phyloP scores from a whole-genome alignment of 2,113 vertebrate species.

The Reinhardtius hippoglossoides region DNA sequence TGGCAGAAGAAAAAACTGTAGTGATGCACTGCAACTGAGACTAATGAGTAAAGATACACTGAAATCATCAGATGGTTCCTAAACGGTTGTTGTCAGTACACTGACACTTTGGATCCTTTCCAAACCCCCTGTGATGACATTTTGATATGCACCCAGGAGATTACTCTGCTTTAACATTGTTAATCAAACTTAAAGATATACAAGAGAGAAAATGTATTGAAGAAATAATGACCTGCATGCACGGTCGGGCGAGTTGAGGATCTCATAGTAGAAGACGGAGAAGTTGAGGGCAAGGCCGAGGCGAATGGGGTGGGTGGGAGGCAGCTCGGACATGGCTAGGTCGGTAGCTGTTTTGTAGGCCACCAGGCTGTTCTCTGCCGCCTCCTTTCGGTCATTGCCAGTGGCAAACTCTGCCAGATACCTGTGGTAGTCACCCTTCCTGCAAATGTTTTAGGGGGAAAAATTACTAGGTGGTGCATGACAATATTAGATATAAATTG shows the following conservation, averaged over 20 bases:
- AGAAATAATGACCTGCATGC: constrained; percentile 91
- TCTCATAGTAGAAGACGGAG: constrained; percentile 99
- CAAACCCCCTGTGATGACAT: background rate
- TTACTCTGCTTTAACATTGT: background rate
- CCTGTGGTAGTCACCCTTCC: constrained; percentile 99
- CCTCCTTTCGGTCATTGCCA: constrained; percentile 98
- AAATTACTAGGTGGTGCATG: no score
- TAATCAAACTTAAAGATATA: background rate
- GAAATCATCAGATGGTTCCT: background rate
- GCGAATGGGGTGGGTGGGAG: constrained; percentile 97
- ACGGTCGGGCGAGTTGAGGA: constrained; percentile 98
- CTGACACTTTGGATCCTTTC: background rate
- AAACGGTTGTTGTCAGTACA: background rate
- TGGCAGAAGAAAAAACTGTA: background rate
- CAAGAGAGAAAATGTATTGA: background rate
- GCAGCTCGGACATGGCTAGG: constrained; percentile 96
- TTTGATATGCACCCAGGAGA: background rate
- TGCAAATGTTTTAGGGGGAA: constrained; percentile 56
- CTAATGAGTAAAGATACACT: background rate
- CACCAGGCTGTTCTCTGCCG: constrained; percentile 98
- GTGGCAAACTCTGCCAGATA: constrained; percentile 99
- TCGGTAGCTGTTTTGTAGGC: constrained; percentile 98
- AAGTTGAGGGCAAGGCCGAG: constrained; percentile 99
- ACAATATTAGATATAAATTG: background rate
- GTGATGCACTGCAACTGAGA: background rate